These are phyloP conservation scores for Zoanthus solanderi DNA, from an alignment of 92 coral and sea anemone genomes.

Conservation along the genomic window DNA sequence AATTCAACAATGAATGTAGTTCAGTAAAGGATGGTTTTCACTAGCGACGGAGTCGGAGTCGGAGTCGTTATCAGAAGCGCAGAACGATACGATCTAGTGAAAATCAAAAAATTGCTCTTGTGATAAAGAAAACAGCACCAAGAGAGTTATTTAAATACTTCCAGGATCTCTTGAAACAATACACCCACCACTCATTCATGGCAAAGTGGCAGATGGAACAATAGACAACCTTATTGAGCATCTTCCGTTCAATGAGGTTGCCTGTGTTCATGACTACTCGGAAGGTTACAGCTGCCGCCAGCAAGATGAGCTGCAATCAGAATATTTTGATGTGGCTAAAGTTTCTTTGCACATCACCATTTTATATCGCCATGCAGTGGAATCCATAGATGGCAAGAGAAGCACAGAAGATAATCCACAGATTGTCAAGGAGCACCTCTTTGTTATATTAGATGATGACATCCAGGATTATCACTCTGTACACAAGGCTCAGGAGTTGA, in stretches of 20 bases:
- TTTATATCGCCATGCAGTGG: slow-evolving; percentile 5
- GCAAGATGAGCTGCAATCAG: background rate
- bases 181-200: background rate
- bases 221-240: background rate
- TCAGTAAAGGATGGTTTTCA: background rate
- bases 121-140: background rate
- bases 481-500: background rate
- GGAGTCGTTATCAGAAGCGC: too few species aligned
- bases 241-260: background rate
- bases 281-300: slow-evolving; percentile 5
- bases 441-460: background rate
- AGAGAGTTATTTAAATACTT: background rate
- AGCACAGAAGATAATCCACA: background rate
- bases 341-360: background rate
- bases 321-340: slow-evolving; percentile 7
- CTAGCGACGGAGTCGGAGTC: too few species aligned
- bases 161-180: background rate
- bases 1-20: background rate
- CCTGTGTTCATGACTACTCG: slow-evolving; percentile 5
- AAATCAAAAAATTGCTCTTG: background rate
- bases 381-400: background rate
- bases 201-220: too few species aligned
- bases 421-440: slow-evolving; percentile 1
- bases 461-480: background rate
- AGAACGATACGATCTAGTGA: too few species aligned